Conservation (phyloP, 2,797 vertebrate genomes). For the Sebastes dallii region DNA sequence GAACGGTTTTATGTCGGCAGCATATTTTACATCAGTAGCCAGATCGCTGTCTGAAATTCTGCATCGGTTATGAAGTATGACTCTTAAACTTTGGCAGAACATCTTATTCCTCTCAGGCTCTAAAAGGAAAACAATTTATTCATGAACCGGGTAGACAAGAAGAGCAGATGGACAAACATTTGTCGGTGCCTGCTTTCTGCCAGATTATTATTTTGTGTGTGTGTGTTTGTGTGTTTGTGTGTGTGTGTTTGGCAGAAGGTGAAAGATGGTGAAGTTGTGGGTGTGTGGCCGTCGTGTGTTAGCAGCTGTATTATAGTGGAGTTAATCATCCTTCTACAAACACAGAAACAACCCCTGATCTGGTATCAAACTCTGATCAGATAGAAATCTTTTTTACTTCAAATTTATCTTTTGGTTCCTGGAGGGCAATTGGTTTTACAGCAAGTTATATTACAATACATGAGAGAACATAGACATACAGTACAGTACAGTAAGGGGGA, state of each 20-base stretch:
- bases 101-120: background rate
- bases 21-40: background rate
- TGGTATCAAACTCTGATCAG: background rate
- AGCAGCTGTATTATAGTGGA: background rate
- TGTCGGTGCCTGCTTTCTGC: background rate
- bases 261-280: background rate
- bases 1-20: background rate
- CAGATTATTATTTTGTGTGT: background rate
- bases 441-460: no score
- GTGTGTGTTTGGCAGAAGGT: slow-evolving; percentile 1
- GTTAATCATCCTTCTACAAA: background rate
- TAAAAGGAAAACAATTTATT: slow-evolving; percentile 10
- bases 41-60: background rate
- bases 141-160: background rate
- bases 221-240: background rate
- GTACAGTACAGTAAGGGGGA: no score
- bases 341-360: background rate
- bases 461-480: no score
- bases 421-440: no score
- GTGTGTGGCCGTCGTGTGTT: rapidly evolving
- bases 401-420: no score
- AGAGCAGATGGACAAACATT: slow-evolving; percentile 37
- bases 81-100: background rate
- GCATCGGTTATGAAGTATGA: background rate
- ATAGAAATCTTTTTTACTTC: no score